These are phyloP conservation scores for Eidolon helvum DNA, from an alignment of 2,113 vertebrate genomes.

Conservation along the genomic window DNA sequence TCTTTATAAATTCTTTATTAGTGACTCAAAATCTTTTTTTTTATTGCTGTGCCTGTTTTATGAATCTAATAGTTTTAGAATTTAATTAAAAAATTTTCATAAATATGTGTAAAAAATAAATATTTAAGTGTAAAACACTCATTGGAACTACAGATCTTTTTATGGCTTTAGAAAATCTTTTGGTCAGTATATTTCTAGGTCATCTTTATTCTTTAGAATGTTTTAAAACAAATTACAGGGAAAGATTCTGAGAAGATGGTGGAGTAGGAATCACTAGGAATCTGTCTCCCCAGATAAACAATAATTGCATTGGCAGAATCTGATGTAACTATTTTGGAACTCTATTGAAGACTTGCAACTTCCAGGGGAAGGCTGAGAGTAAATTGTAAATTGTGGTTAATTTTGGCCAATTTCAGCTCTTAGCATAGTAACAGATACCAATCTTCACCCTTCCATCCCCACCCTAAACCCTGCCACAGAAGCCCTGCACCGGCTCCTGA, in stretches of 20 bases:
- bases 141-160: background rate
- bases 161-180: background rate
- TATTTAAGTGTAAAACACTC: constrained; percentile 1
- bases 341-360: background rate
- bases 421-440: background rate
- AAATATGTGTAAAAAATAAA: background rate
- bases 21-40: background rate
- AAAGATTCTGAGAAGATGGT: background rate
- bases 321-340: background rate
- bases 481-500: background rate
- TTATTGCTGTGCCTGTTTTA: background rate
- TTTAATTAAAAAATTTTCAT: background rate
- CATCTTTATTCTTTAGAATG: background rate
- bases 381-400: background rate
- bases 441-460: background rate
- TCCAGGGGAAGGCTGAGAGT: background rate
- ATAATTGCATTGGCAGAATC: background rate
- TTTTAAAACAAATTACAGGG: background rate
- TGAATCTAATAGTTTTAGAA: background rate
- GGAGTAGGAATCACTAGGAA: background rate
- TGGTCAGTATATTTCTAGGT: background rate
- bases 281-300: background rate
- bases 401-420: background rate
- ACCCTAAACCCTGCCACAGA: background rate
- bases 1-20: background rate